Evolutionary conservation across 2,888 invertebrate genomes (phyloP).

Genomic region (Pseudococcus jackbeardsleyi): DNA sequence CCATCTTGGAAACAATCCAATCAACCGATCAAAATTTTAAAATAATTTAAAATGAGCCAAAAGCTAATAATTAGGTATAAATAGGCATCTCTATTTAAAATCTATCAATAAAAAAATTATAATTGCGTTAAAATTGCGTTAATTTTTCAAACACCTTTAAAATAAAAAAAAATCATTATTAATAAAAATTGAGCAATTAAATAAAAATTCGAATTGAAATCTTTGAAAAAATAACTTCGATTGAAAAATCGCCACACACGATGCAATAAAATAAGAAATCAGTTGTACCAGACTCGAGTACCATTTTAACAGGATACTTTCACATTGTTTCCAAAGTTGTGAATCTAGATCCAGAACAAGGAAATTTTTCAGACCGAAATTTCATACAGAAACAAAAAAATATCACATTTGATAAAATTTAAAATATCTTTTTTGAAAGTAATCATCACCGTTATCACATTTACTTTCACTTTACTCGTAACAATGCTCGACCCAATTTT

Average conservation of each 20-base stretch:
- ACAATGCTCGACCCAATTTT: conserved; percentile 51
- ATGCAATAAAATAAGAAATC: neutral
- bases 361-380: conserved; percentile 8
- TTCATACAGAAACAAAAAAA: conserved; percentile 27
- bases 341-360: neutral
- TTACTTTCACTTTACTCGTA: conserved; percentile 47
- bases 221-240: neutral
- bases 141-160: too few relatives aligned
- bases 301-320: neutral
- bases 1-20: too few relatives aligned
- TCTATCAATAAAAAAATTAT: too few relatives aligned
- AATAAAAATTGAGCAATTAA: too few relatives aligned
- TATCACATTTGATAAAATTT: conserved; percentile 43
- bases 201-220: too few relatives aligned
- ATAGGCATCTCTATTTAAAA: too few relatives aligned
- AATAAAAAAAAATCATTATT: too few relatives aligned
- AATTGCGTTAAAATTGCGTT: too few relatives aligned
- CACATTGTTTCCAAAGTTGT: neutral
- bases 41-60: too few relatives aligned
- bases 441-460: conserved; percentile 46
- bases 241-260: neutral
- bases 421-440: conserved; percentile 36
- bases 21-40: too few relatives aligned
- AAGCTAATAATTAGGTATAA: too few relatives aligned
- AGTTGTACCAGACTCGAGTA: neutral